Conservation (phyloP, 2,113 vertebrate genomes). For the Python bivittatus region DNA sequence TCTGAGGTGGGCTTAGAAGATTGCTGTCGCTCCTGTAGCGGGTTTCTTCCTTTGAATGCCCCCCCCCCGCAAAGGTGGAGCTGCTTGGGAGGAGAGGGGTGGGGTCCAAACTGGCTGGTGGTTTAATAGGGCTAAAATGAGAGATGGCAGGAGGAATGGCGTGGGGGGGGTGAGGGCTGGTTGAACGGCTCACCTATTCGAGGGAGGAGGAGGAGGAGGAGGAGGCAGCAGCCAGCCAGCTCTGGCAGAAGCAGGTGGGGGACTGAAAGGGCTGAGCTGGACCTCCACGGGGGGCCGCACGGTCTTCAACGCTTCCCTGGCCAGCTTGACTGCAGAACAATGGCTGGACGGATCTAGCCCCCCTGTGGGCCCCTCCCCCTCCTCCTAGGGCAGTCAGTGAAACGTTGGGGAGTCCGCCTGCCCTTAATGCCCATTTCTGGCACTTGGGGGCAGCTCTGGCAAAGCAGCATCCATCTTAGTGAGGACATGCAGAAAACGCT, state of each 20-base stretch:
- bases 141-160: conserved; percentile 37
- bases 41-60: conserved; percentile 76
- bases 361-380: background rate
- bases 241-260: background rate
- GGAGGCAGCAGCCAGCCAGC: too few relatives aligned
- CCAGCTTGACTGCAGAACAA: background rate
- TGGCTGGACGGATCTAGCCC: background rate
- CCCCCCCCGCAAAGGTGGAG: conserved; percentile 70
- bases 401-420: too few relatives aligned
- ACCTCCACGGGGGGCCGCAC: background rate
- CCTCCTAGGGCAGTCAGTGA: background rate
- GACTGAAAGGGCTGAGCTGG: background rate
- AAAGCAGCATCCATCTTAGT: background rate
- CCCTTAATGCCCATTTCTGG: background rate
- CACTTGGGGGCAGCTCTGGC: too few relatives aligned
- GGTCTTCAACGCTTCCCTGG: background rate
- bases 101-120: conserved; percentile 62
- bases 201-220: background rate
- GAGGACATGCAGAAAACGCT: background rate
- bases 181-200: too few relatives aligned
- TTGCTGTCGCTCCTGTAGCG: conserved; percentile 68
- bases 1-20: conserved; percentile 78
- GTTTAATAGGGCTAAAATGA: conserved; percentile 72
- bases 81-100: background rate
- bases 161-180: rapidly evolving